Base-by-base conservation (phyloP, 2,888 invertebrate genomes). In the Dysmachus trigonus region DNA sequence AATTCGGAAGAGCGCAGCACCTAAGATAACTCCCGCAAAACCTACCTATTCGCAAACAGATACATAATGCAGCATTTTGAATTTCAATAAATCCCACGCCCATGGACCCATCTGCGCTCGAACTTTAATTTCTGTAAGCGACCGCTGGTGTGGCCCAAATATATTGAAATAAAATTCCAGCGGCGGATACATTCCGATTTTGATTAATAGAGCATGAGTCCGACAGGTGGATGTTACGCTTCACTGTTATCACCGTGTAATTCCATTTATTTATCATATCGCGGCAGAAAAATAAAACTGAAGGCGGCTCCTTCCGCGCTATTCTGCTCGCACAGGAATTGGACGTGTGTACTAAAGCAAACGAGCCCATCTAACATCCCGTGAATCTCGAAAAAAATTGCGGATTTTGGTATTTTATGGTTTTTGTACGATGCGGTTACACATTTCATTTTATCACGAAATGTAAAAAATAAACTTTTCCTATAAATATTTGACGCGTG, bases 171-270 rank as follows among this genome's bases (percentile, higher is more conserved):
- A 62, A 62, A 62, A 62, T 62, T 62, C 73, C 73, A 31, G n/a
- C 13, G 73, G 33, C 31, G 7, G 13, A 73, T 73, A 31, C 31
- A 73, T 73, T n/a, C 33, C 35, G 35, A 38, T 18, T 76, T 76
- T 76, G 76, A 76, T 76, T 76, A 76, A 76, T 76, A 41, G 76
- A n/a, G 73, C 33, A 76, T 76, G 76, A 76, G 76, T 76, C 38
- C 76, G 38, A 22, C 38, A 76, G 76, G 35, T 76, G 38, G 76
- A 76, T 41, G 35, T 41, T 41, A 27, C 76, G 38, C 38, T 76
- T 22, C 76, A 38, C 22, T 76, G 76, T 76, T 76, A 76, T 76
- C 76, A 73, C 76, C 41, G 76, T 41, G 41, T 38, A 41, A 76
- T 38, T 38, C 35, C 33, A 76, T 76, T 76, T 76, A 76, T 76